These are phyloP conservation scores for Iphiclides podalirius DNA, from an alignment of 2,888 invertebrate genomes.

Conservation along the genomic window DNA sequence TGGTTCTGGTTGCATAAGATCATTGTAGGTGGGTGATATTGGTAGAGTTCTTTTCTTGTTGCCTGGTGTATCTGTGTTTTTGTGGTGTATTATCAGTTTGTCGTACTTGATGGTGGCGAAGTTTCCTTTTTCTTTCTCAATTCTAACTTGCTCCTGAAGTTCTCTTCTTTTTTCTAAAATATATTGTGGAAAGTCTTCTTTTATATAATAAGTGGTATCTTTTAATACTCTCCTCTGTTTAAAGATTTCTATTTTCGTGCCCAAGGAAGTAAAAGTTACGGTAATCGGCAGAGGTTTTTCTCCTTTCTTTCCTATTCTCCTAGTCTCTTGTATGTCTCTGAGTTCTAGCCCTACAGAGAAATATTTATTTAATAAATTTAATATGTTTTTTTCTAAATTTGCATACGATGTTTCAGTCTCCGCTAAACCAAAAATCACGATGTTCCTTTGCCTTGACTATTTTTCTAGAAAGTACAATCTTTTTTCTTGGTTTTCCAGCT, in stretches of 20 bases:
- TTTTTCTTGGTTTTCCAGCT: constrained; percentile 27
- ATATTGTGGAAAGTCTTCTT: constrained; percentile 14
- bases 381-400: constrained; percentile 16
- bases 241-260: constrained; percentile 16
- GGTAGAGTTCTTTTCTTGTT: constrained; percentile 12
- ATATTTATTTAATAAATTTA: constrained; percentile 4
- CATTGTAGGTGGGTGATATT: not conserved
- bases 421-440: constrained; percentile 25
- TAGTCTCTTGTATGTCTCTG: constrained; percentile 12
- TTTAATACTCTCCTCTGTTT: constrained; percentile 9
- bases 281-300: constrained; percentile 9
- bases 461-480: constrained; percentile 21
- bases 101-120: constrained; percentile 15
- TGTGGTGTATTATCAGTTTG: constrained; percentile 9
- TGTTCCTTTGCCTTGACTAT: constrained; percentile 21
- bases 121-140: constrained; percentile 18
- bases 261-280: constrained; percentile 8
- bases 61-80: not conserved
- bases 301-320: constrained; percentile 18
- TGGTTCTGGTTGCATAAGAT: not conserved
- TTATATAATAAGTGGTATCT: constrained; percentile 1
- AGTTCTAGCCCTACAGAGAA: constrained; percentile 2
- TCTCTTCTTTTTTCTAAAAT: constrained; percentile 25
- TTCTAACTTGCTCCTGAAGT: constrained; percentile 11
- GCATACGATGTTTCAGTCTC: constrained; percentile 22